phyloP scores from a whole-genome alignment of 2,113 vertebrate species.

The Aplodontia rufa region DNA sequence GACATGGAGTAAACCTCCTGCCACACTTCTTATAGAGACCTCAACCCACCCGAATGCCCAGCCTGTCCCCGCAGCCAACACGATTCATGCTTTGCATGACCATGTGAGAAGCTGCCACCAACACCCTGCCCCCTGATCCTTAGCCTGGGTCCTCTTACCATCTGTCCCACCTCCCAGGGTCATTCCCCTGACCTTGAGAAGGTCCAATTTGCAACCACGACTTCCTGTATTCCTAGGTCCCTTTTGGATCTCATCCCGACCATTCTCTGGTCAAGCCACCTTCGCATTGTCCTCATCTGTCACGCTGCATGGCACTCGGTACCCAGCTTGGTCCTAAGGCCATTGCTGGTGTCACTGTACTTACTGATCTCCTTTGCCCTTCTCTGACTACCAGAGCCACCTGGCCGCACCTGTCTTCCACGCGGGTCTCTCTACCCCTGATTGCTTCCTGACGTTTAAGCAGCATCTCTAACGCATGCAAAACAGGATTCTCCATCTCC shows the following conservation, averaged over 20 bases:
- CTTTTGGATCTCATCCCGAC: not conserved
- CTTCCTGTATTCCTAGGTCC: too few relatives aligned
- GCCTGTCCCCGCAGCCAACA: too few relatives aligned
- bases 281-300: rapidly evolving
- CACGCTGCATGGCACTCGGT: rapidly evolving
- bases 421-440: too few relatives aligned
- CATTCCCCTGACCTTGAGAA: not conserved
- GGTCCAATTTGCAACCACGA: not conserved
- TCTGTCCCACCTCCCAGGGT: not conserved
- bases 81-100: not conserved
- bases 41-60: too few relatives aligned
- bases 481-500: too few relatives aligned
- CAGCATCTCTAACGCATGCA: too few relatives aligned
- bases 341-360: not conserved
- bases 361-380: not conserved
- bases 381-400: not conserved
- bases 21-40: too few relatives aligned
- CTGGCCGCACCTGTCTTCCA: not conserved
- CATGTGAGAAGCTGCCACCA: not conserved
- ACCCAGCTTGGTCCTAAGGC: not conserved
- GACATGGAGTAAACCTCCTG: not conserved
- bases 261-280: rapidly evolving
- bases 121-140: not conserved
- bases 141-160: not conserved
- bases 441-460: not conserved